A percentile compares a stretch with the other conserved stretches of the same genome.
phyloP scores from a whole-genome alignment of 2,797 vertebrate genomes.

The Galagoides demidoff region DNA sequence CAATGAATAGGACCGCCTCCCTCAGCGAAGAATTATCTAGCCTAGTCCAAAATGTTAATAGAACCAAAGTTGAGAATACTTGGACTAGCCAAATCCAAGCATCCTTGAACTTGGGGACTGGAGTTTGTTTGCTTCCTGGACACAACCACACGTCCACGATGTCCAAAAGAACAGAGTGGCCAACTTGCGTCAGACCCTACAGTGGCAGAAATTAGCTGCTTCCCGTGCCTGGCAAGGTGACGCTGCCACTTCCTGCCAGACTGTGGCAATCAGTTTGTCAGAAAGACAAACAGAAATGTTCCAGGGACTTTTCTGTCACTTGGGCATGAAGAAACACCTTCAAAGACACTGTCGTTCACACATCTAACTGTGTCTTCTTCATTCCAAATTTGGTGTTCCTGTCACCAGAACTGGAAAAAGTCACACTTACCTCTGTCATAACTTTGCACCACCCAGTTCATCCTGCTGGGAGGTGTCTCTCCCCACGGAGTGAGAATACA shows the following conservation, averaged over 20 bases:
- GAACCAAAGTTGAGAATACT: background rate
- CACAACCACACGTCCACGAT: background rate
- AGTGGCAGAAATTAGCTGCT: background rate
- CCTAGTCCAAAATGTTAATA: background rate
- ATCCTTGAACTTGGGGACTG: accelerated
- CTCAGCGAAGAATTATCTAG: background rate
- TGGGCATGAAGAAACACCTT: background rate
- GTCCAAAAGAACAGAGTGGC: background rate
- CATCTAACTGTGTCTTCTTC: background rate
- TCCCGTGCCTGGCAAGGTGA: accelerated
- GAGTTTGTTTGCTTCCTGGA: background rate
- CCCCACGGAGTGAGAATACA: accelerated
- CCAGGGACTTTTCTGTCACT: background rate
- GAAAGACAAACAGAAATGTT: background rate
- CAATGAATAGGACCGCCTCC: background rate
- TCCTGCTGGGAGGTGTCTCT: accelerated
- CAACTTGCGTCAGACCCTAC: background rate
- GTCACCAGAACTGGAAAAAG: background rate
- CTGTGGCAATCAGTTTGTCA: background rate
- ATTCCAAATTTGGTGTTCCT: background rate
- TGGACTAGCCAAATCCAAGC: background rate
- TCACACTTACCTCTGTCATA: background rate
- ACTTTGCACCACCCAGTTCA: background rate
- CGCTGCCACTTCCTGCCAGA: background rate
- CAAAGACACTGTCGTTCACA: background rate